phyloP scores from a whole-genome alignment of 2,113 vertebrate species.

The Elaphurus davidianus region DNA sequence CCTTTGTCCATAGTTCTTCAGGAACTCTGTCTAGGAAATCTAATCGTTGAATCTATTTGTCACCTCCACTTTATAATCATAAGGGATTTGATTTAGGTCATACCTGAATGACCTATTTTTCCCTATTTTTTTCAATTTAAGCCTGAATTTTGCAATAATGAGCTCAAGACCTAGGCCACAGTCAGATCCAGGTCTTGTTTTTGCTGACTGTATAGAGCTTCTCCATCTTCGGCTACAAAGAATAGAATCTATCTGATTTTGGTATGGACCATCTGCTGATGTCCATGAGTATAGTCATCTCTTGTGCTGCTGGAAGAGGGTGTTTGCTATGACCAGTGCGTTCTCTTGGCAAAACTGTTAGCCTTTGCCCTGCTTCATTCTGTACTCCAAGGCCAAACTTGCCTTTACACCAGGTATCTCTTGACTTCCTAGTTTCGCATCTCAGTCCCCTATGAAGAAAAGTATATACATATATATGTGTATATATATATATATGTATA shows the following conservation, averaged over 20 bases:
- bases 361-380: not conserved
- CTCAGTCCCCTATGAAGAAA: not conserved
- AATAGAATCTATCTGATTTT: not conserved
- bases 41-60: rapidly evolving
- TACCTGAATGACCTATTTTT: not conserved
- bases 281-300: not conserved
- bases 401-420: not conserved
- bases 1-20: not conserved
- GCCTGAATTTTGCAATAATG: not conserved
- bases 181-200: not conserved
- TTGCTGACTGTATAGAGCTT: not conserved
- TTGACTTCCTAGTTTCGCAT: not conserved
- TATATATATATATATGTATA: too few species aligned
- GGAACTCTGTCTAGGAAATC: not conserved
- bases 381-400: not conserved
- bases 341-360: not conserved
- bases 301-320: not conserved
- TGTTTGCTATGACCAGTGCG: not conserved
- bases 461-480: not conserved
- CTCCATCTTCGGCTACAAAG: not conserved
- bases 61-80: not conserved
- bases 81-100: not conserved
- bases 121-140: not conserved
- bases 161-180: not conserved
- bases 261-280: not conserved